Evolutionary conservation across 2,888 invertebrate genomes (phyloP), one percentile per base, ranked within the genome.

Genomic region (Antheraea yamamai): DNA sequence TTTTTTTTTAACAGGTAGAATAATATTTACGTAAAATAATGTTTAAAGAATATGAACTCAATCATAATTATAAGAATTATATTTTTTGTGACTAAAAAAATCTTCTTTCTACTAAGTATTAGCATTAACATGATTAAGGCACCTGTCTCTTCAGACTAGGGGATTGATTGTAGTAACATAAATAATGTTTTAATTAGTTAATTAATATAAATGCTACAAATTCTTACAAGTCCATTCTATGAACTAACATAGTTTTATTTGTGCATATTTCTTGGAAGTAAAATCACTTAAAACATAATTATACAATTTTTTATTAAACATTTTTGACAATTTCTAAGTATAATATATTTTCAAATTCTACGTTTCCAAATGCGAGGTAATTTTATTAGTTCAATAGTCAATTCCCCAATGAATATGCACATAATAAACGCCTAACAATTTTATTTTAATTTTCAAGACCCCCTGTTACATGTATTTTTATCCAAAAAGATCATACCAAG

Each of bases 341-440:
- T 92, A 90, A 90, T 88, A 91, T 92, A 90, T 89, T 91, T 87
- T 93, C 93, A 94, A 93, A 94, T 93, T 94, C 93, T 94, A 94
- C 92, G 87, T 91, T 93, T 90, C 94, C 95, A 94, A 95, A 95
- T 95, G 95, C 95, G 95, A 95, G 95, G 95, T 87, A 94, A 95
- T 94, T 92, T 94, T 88, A 89, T 89, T 92, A 93, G 92, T 93
- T 88, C 88, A 86, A 88, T 87, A 86, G 88, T 87, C 85, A 83
- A 82, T 82, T 66, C 84, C 87, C 85, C 88, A 86, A 90, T 91
- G 83, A 89, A 88, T 90, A 88, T 87, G 87, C 90, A 88, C 87
- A 85, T 76, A 81, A 79, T 66, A 66, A 66, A 66, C 4, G 26
- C 16, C 82, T 81, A 81, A 83, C 81, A 80, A 78, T 81, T 79